Evolutionary conservation across 2,888 invertebrate species (phyloP), one percentile per base, ranked within the genome.

Genomic region (Lumbricus terrestris): DNA sequence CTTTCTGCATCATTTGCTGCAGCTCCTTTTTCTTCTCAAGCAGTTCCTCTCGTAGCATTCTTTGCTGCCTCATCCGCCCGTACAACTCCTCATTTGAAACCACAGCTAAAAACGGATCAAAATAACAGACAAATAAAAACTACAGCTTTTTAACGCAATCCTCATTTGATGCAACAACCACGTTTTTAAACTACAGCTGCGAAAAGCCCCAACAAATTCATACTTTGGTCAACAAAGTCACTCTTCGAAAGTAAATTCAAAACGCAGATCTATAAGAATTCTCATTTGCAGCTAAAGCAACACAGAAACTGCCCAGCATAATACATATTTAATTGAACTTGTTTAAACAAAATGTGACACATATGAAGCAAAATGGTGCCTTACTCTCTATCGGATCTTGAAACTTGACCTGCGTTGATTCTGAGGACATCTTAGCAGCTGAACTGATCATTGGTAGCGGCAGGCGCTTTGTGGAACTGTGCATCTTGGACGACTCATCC

Each of bases 1-100:
- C 94, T 91, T 94, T 94, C 92, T 93, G 93, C 94, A 94, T 94
- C 82, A 94, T 93, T 83, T 94, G 93, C 92, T 95, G 94, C 85
- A 95, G 92, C 90, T 94, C 94, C 93, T 93, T 93, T 92, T 94
- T 95, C 92, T 94, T 94, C 90, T 94, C 93, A 29, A 94, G 91
- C 91, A 95, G 92, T 91, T 95, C 95, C 91, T 95, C 95, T 29
- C 94, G 92, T 90, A 94, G 91, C 92, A 95, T 95, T 33, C 94
- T 92, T 92, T 94, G 94, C 89, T 94, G 94, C 90, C 95, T 92
- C 94, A 95, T 95, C 90, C 94, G 93, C 91, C 93, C 94, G 92
- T 94, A 95, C 38, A 95, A 93, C 91, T 94, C 94, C 92, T 95
- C 95, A 82, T 91, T 91, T 18, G 91, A 90, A 29, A 91, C 82